These are phyloP conservation scores for Discoglossus pictus DNA, from an alignment of 2,797 vertebrate species.

Conservation along the genomic window DNA sequence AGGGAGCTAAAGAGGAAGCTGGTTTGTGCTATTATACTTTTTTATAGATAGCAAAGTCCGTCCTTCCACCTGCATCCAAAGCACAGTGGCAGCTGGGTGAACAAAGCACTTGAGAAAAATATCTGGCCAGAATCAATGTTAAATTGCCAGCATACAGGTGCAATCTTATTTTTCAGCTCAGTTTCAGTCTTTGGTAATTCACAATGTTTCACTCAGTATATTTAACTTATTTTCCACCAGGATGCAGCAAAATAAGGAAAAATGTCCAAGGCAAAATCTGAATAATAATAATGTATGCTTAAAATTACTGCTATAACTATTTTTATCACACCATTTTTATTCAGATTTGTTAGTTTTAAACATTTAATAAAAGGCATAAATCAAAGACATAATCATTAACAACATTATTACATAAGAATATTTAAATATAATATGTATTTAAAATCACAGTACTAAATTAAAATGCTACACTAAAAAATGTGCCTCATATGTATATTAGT, in stretches of 20 bases:
- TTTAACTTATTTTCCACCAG: conserved; percentile 67
- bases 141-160: conserved; percentile 76
- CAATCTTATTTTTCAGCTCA: conserved; percentile 75
- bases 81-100: conserved; percentile 76
- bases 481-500: no score
- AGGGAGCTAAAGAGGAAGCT: conserved; percentile 74
- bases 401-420: no score
- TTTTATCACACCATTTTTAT: no score
- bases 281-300: background rate
- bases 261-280: background rate
- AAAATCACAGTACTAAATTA: no score
- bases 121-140: conserved; percentile 71
- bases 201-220: conserved; percentile 68
- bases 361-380: no score
- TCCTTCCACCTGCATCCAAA: conserved; percentile 80
- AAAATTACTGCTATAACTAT: no score
- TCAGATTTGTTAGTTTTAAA: no score
- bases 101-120: conserved; percentile 73
- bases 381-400: no score
- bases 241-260: conserved; percentile 6
- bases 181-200: conserved; percentile 66
- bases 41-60: conserved; percentile 83
- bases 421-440: no score
- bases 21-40: conserved; percentile 71
- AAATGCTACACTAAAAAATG: no score